These are phyloP conservation scores for Sinohyriopsis cumingii DNA, from an alignment of 2,888 invertebrate genomes.

Conservation along the genomic window DNA sequence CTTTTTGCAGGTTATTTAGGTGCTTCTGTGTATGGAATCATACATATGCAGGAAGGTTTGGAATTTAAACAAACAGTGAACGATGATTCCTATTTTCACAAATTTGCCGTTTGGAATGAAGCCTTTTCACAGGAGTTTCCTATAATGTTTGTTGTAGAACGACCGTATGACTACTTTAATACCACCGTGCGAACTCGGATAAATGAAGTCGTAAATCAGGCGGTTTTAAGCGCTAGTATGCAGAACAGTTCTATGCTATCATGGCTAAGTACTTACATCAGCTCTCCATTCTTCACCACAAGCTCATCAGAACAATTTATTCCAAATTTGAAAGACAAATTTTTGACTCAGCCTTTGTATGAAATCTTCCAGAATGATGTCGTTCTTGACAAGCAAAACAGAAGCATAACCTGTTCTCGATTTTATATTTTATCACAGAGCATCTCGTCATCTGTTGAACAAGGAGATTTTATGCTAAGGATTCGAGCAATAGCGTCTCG, in stretches of 20 bases:
- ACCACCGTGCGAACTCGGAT: constrained; percentile 5
- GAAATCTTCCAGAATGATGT: constrained; percentile 41
- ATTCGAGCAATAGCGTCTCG: constrained; percentile 45
- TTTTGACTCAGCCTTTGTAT: constrained; percentile 11
- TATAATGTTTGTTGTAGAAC: constrained; percentile 15
- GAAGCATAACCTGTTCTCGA: constrained; percentile 79
- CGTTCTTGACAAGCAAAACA: constrained; percentile 23
- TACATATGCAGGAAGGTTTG: constrained; percentile 33
- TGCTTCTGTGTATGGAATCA: constrained; percentile 23
- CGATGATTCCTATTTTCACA: constrained; percentile 29
- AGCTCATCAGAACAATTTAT: constrained; percentile 16
- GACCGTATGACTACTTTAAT: constrained; percentile 13
- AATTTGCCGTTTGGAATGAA: constrained; percentile 18
- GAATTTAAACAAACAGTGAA: constrained; percentile 20
- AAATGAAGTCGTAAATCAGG: constrained; percentile 5
- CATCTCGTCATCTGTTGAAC: constrained; percentile 82
- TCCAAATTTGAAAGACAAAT: constrained; percentile 8
- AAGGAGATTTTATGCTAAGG: constrained; percentile 50
- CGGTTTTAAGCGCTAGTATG: constrained; percentile 15
- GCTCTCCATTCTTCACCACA: constrained; percentile 4
- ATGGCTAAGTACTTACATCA: constrained; percentile 20
- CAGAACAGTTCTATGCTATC: constrained; percentile 16
- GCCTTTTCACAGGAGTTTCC: constrained; percentile 15
- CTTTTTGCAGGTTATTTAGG: constrained; percentile 45
- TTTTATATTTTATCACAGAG: constrained; percentile 91